Evolutionary conservation across 2,113 vertebrate species (phyloP).

Genomic region (Tupaia tana): DNA sequence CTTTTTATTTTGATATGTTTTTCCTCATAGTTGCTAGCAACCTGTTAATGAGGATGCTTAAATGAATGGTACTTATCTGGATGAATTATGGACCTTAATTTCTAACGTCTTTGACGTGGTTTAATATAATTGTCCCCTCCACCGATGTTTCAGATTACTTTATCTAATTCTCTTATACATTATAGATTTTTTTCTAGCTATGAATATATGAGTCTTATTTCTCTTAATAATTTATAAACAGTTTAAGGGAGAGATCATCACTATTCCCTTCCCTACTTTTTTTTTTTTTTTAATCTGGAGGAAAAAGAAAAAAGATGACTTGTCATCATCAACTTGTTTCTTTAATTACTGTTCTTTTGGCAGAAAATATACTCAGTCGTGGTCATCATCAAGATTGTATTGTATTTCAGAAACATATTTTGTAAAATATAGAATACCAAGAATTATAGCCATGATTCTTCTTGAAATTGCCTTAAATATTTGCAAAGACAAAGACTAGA

Average conservation of each 20-base stretch:
- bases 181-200: neutral
- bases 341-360: neutral
- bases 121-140: fast-evolving
- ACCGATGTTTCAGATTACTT: neutral
- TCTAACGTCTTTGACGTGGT: neutral
- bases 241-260: neutral
- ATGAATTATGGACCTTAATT: neutral
- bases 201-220: neutral
- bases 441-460: neutral
- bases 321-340: neutral
- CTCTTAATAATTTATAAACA: neutral
- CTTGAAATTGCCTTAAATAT: neutral
- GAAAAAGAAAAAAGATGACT: neutral
- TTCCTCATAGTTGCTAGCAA: neutral
- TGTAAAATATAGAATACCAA: neutral
- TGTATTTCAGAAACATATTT: neutral
- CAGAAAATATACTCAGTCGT: neutral
- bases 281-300: neutral
- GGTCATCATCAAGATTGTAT: neutral
- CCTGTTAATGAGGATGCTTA: neutral
- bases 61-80: neutral
- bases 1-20: neutral
- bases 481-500: neutral
- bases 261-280: neutral
- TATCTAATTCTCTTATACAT: neutral